These are phyloP conservation scores for Capromys pilorides DNA, from an alignment of 2,797 vertebrate species.

Conservation along the genomic window DNA sequence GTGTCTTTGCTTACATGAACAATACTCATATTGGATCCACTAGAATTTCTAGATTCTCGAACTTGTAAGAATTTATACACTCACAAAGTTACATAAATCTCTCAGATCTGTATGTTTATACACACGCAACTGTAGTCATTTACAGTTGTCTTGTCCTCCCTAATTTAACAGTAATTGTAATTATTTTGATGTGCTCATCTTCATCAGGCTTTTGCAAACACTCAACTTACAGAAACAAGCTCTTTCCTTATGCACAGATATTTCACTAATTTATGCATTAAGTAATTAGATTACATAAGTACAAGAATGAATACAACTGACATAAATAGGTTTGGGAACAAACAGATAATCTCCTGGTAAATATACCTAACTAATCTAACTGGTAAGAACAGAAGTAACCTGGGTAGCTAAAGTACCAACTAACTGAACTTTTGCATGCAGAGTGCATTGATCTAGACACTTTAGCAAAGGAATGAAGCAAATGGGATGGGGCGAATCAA, in stretches of 20 bases:
- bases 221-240: conserved; percentile 26
- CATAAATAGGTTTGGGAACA: conserved; percentile 57
- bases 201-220: conserved; percentile 49
- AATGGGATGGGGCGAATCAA: neutral
- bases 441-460: neutral
- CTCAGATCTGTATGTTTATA: neutral
- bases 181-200: neutral
- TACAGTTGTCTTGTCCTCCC: neutral
- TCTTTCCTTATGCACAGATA: conserved; percentile 58
- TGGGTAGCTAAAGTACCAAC: conserved; percentile 16
- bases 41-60: conserved; percentile 9
- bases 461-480: neutral
- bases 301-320: neutral
- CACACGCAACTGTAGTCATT: neutral
- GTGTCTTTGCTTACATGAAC: neutral
- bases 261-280: conserved; percentile 51
- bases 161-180: conserved; percentile 19
- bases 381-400: conserved; percentile 51
- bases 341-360: conserved; percentile 49
- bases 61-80: neutral
- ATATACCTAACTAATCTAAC: conserved; percentile 13
- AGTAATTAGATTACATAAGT: conserved; percentile 69
- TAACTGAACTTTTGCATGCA: neutral
- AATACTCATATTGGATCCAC: neutral
- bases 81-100: neutral